Evolutionary conservation across 2,888 invertebrate species (phyloP).

Genomic region (Lepidocyrtoides sp.): DNA sequence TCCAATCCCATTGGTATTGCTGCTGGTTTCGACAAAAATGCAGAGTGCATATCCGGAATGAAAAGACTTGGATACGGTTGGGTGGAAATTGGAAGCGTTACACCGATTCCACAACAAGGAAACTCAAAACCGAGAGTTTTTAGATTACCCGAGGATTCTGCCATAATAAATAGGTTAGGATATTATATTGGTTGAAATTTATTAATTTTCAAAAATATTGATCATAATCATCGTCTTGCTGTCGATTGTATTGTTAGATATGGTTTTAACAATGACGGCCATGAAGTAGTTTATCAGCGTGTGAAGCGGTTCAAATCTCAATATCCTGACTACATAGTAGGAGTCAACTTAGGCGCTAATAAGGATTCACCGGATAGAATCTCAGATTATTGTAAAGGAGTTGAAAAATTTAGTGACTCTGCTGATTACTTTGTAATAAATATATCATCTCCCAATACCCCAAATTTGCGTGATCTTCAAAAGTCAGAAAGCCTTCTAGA

Average conservation of each 20-base stretch:
- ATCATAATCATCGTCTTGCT: not conserved
- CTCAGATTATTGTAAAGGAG: conserved; percentile 95
- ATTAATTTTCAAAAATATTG: no score
- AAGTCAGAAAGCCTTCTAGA: conserved; percentile 81
- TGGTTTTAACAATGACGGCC: conserved; percentile 98
- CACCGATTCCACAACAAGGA: conserved; percentile 97
- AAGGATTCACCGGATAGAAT: conserved; percentile 92
- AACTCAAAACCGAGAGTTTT: conserved; percentile 98
- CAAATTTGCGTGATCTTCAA: conserved; percentile 84
- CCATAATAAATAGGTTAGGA: conserved; percentile 95
- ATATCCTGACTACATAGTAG: conserved; percentile 90
- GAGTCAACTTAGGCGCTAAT: conserved; percentile 99
- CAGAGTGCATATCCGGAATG: conserved; percentile 94
- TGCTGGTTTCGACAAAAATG: conserved; percentile 99
- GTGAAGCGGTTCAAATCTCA: conserved; percentile 88
- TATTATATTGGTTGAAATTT: no score
- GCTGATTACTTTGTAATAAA: conserved; percentile 99
- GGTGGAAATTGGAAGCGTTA: conserved; percentile 97
- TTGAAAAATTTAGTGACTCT: conserved; percentile 92
- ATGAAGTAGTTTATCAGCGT: conserved; percentile 91
- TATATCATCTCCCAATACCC: conserved; percentile 89
- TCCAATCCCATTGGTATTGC: conserved; percentile 98
- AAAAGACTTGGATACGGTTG: conserved; percentile 96
- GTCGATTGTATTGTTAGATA: no score
- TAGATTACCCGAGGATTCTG: conserved; percentile 93